Evolutionary conservation across 2,113 vertebrate genomes (phyloP).

Genomic region (Chaetura pelagica): DNA sequence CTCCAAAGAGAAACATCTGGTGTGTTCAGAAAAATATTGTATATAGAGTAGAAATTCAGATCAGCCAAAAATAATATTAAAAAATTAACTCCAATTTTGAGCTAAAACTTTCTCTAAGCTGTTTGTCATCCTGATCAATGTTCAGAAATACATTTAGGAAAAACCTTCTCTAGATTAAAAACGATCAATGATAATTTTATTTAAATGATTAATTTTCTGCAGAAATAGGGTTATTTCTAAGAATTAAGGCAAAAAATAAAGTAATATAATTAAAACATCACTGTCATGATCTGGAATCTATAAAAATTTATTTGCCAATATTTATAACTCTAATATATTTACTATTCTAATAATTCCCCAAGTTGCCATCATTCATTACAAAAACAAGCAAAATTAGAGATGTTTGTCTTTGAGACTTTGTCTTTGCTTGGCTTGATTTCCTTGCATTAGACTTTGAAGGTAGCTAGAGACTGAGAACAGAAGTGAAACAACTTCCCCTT

Average conservation of each 20-base stretch:
- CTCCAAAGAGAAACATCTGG: neutral
- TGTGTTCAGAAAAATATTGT: neutral
- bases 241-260: slow-evolving; percentile 64
- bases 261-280: slow-evolving; percentile 70
- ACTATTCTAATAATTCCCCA: slow-evolving; percentile 31
- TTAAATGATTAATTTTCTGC: slow-evolving; percentile 69
- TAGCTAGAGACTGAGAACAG: accelerated
- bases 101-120: neutral
- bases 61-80: neutral
- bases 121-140: slow-evolving; percentile 22
- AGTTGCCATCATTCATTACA: slow-evolving; percentile 11
- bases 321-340: slow-evolving; percentile 62
- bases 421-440: neutral
- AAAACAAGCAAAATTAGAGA: slow-evolving; percentile 20
- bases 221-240: slow-evolving; percentile 64
- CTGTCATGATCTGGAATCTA: slow-evolving; percentile 54
- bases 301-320: slow-evolving; percentile 69
- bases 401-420: slow-evolving; percentile 41
- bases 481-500: neutral
- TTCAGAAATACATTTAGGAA: neutral
- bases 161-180: neutral
- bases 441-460: neutral
- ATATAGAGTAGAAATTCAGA: neutral
- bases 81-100: neutral
- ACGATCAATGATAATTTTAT: slow-evolving; percentile 73